phyloP scores from a whole-genome alignment of 2,797 vertebrate genomes.

The Onychomys leucogaster region DNA sequence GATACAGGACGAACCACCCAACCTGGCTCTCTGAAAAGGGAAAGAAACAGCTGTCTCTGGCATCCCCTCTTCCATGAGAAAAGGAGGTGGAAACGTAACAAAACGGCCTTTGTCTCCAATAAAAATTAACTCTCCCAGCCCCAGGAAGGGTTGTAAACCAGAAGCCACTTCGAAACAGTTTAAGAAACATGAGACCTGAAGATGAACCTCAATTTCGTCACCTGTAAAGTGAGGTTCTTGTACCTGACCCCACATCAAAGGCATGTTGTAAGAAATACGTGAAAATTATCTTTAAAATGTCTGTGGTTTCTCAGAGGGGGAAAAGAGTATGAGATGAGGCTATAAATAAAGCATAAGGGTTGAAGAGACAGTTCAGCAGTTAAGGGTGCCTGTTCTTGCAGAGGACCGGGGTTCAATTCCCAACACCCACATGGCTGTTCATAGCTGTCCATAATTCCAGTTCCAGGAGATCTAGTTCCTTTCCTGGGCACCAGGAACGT shows the following conservation, averaged over 20 bases:
- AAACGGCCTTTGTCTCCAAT: slow-evolving; percentile 1
- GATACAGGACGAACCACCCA: neutral
- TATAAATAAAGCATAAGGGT: neutral
- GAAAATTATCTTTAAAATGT: slow-evolving; percentile 53
- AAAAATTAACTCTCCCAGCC: slow-evolving; percentile 42
- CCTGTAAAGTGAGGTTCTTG: slow-evolving; percentile 27
- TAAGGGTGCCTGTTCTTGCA: neutral
- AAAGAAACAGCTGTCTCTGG: neutral
- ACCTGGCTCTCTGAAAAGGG: neutral
- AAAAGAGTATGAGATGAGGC: neutral
- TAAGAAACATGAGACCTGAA: slow-evolving; percentile 64
- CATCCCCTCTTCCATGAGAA: neutral
- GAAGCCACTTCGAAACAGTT: slow-evolving; percentile 20
- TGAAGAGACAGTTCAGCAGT: neutral
- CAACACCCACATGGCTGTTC: neutral
- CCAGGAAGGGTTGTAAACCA: slow-evolving; percentile 25
- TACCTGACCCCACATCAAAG: slow-evolving; percentile 71
- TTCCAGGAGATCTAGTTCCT: neutral
- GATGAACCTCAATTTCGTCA: slow-evolving; percentile 68
- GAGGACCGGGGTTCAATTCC: neutral
- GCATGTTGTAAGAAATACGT: slow-evolving; percentile 46
- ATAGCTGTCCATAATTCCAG: neutral
- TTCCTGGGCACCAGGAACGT: neutral
- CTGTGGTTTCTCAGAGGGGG: slow-evolving; percentile 20
- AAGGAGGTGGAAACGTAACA: slow-evolving; percentile 9